These are phyloP conservation scores for Hofmannophila pseudospretella DNA, from an alignment of 2,888 invertebrate genomes.

Conservation along the genomic window DNA sequence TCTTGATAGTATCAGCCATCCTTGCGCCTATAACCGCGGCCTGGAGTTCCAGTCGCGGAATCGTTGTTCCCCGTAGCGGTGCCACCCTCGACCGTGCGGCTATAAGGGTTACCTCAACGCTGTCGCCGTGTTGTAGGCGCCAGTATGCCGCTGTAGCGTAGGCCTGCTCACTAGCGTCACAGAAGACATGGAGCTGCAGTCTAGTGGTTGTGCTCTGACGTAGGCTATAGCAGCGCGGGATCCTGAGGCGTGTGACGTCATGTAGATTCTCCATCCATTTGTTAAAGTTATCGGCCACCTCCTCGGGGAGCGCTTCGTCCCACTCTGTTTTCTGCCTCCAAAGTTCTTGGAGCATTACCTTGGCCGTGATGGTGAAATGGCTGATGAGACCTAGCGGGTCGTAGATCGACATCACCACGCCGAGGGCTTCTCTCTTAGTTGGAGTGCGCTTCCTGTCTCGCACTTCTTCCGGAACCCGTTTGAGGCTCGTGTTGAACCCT, in stretches of 20 bases:
- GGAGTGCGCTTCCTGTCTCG: background rate
- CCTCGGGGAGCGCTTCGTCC: background rate
- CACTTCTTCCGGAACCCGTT: background rate
- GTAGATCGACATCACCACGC: background rate
- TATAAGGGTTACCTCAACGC: background rate
- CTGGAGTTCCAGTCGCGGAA: background rate
- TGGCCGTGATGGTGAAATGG: background rate
- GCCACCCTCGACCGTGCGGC: background rate
- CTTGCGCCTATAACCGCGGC: background rate
- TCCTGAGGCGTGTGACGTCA: background rate
- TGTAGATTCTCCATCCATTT: background rate
- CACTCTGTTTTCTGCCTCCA: background rate
- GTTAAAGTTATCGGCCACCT: background rate
- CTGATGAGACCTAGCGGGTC: background rate
- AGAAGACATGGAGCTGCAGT: background rate
- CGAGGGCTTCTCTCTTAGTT: background rate
- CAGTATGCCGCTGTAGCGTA: background rate
- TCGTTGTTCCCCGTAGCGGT: background rate
- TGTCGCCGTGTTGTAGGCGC: background rate
- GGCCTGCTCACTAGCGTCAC: background rate
- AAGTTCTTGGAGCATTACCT: background rate
- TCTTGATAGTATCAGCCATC: background rate
- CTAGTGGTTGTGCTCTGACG: background rate
- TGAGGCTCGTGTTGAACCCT: background rate
- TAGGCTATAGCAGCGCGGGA: background rate